Evolutionary conservation across 2,888 invertebrate species (phyloP).

Genomic region (Zelleria hepariella): DNA sequence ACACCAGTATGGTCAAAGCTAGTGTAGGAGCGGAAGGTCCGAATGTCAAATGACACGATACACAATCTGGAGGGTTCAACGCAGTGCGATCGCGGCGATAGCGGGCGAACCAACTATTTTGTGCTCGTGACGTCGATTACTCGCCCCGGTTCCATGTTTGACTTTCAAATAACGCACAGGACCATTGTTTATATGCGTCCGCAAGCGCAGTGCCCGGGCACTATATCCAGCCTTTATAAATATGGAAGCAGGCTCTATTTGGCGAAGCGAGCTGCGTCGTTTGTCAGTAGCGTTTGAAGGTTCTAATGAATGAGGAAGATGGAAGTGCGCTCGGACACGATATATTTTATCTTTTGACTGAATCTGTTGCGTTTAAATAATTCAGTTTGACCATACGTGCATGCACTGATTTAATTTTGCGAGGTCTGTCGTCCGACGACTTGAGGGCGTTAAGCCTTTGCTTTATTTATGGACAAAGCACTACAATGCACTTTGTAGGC

Average conservation of each 20-base stretch:
- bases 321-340: constrained; percentile 5
- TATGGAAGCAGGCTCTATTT: constrained; percentile 48
- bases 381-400: background rate
- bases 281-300: constrained; percentile 32
- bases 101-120: constrained; percentile 35
- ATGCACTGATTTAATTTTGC: constrained; percentile 8
- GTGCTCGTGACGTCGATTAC: constrained; percentile 57
- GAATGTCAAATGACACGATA: constrained; percentile 27
- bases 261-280: constrained; percentile 34
- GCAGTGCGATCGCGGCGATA: constrained; percentile 32
- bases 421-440: background rate
- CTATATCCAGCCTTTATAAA: constrained; percentile 45
- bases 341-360: constrained; percentile 1
- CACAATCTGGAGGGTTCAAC: constrained; percentile 30
- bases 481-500: no score
- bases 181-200: constrained; percentile 45
- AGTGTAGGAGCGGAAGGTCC: constrained; percentile 23
- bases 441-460: background rate
- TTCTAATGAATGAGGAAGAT: constrained; percentile 27
- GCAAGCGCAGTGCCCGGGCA: constrained; percentile 29
- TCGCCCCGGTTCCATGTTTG: constrained; percentile 36
- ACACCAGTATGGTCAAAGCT: constrained; percentile 16
- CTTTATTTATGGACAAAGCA: background rate
- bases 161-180: constrained; percentile 45
- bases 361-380: background rate